Base-by-base conservation (phyloP, 2,113 vertebrate species). In the Oncorhynchus kisutch region DNA sequence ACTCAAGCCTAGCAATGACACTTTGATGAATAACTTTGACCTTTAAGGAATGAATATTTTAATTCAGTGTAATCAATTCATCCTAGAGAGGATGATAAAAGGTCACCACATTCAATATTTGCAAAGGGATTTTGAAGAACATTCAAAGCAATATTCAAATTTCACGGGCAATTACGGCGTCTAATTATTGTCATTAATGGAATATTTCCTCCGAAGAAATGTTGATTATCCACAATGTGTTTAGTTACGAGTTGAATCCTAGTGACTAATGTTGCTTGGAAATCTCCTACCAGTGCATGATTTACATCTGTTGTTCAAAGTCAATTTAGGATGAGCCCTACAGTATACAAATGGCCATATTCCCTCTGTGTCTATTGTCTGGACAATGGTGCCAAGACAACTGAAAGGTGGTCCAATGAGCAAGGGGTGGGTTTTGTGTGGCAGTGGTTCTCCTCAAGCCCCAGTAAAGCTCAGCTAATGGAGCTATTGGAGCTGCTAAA, bases 1-100 rank as follows among this genome's bases (percentile, higher is more conserved):
- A 60, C 29, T 62, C n/a, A 29, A 73, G 13, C 13, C 51, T 39
- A 20, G 49, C 71, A 34, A 60, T 39, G 29, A 24, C 59, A 62
- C 59, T 45, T 45, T 49, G 27, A 31, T 20, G 24, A 54, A 31
- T 31, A 25, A 11, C 54, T 60, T 27, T 72, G 51, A 27, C 51
- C 71, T 62, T 45, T 62, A 57, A 62, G 25, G 18, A 48, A 64
- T 45, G 13, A 73, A 73, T 64, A 73, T 73, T 27, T 73, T 39
- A 73, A 73, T 65, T 25, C 20, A 57, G 54, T 57, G 20, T 57
- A 73, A 62, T 73, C 72, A 73, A 59, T 85, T 71, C 22, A 57
- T 27, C 72, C 66, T 84, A 80, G 73, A 83, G 72, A 87, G 88
- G 78, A 78, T 48, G 77, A 84, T 45, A 75, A 83, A 76, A 57